Evolutionary conservation across 1,140 invertebrate species (phyloP).

Genomic region (Macrocentrus cingulum): DNA sequence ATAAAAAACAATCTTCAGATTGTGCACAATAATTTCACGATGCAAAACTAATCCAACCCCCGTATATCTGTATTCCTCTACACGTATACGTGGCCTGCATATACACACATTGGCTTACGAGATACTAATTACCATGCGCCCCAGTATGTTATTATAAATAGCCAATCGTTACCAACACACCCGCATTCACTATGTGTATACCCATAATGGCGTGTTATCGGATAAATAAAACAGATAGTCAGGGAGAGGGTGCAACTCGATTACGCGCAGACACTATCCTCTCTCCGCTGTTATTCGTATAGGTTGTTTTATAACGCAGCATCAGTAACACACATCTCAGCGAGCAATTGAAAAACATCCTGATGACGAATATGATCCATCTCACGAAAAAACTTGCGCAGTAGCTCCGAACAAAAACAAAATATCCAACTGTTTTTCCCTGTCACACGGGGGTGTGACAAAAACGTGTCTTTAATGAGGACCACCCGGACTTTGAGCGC

Average conservation of each 20-base stretch:
- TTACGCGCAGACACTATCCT: constrained; percentile 42
- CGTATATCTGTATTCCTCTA: constrained; percentile 9
- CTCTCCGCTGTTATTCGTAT: constrained; percentile 21
- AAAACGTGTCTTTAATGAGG: constrained; percentile 49
- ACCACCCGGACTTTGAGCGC: constrained; percentile 12
- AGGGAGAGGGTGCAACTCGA: constrained; percentile 42
- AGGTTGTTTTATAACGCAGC: constrained; percentile 1
- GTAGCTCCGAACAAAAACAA: no score
- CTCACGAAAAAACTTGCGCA: no score
- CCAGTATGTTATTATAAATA: constrained; percentile 57
- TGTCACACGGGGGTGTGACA: neutral
- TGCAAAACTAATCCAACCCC: neutral
- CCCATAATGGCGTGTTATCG: constrained; percentile 58
- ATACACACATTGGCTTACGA: constrained; percentile 41
- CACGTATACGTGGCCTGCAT: constrained; percentile 2
- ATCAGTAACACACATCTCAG: constrained; percentile 8
- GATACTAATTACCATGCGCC: constrained; percentile 58
- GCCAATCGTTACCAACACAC: constrained; percentile 56
- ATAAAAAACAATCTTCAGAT: no score
- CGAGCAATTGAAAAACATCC: no score
- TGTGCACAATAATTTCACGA: constrained; percentile 16
- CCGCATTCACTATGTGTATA: constrained; percentile 47
- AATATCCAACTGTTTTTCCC: constrained; percentile 5
- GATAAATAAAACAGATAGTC: constrained; percentile 57
- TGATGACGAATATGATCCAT: no score